Evolutionary conservation across 2,113 vertebrate species (phyloP), one percentile per base, ranked within the genome.

Genomic region (Perca flavescens): DNA sequence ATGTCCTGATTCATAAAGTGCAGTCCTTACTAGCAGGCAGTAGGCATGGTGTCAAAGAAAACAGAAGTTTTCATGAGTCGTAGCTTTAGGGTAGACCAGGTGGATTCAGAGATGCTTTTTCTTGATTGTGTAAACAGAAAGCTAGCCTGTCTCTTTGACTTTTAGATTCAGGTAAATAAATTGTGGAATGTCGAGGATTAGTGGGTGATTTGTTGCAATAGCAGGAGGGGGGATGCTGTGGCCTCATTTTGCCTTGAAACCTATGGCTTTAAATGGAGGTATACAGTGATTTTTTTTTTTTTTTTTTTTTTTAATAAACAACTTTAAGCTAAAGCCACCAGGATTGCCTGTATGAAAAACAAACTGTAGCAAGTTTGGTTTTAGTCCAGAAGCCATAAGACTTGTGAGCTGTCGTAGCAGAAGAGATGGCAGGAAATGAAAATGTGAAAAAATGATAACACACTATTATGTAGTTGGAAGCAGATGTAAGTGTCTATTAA

Each of bases 11-110:
- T 85, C 79, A 79, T 71, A 1, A 56, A n/a, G 62, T 8, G 8
- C 17, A 8, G 40, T 70, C n/a, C 15, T 57, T 58, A 49, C 19
- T 4, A 15, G 54, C 47, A 66, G 64, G 66, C 57, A 50, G 57
- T 3, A 3, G 79, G 81, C 78, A 21, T 14, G 21, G 28, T 9
- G 46, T 86, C 86, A 88, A 49, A 67, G 19, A 56, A 84, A 89
- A 71, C 63, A 74, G 28, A 0, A 0, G 28, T 61, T 66, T 77
- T 34, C 11, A 62, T 31, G 34, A 79, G 61, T 17, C 2, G 28
- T 7, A 49, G 72, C 54, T 60, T 79, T 5, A 40, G 47, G 52
- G 56, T 13, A 22, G 49, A 52, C 36, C 46, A 36, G 58, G 74
- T 22, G 25, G 74, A 76, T 13, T 65, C 57, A 64, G n/a, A 58